Evolutionary conservation across 2,113 vertebrate genomes (phyloP).

Genomic region (Ploceus nigricollis): DNA sequence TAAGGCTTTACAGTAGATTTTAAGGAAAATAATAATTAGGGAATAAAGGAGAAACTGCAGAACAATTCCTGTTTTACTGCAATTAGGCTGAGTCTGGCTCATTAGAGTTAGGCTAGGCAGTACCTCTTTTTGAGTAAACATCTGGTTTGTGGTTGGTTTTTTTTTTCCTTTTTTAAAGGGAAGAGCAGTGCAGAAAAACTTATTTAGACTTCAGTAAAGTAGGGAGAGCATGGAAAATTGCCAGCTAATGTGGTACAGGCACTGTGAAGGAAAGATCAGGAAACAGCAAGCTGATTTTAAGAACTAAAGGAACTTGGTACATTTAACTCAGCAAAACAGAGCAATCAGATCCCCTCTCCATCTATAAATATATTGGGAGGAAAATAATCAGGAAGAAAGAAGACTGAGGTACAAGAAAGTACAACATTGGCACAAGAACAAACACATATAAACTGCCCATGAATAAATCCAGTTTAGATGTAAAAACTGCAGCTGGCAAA

Average conservation of each 20-base stretch:
- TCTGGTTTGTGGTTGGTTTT: neutral
- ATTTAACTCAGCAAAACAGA: neutral
- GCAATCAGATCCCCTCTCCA: neutral
- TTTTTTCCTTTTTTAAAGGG: neutral
- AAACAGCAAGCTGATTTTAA: conserved; percentile 3
- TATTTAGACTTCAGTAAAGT: neutral
- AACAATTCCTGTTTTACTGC: neutral
- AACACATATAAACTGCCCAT: neutral
- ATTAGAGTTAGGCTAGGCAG: neutral
- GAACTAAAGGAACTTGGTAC: neutral
- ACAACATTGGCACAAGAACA: neutral
- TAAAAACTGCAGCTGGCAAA: neutral
- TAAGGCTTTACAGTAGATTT: neutral
- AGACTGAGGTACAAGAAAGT: neutral
- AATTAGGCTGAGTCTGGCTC: neutral
- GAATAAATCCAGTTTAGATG: neutral
- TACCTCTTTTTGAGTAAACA: neutral
- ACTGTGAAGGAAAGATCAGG: neutral
- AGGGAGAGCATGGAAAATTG: neutral
- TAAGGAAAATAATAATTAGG: neutral
- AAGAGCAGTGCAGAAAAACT: neutral
- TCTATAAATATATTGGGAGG: neutral
- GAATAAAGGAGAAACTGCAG: neutral
- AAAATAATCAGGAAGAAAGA: conserved; percentile 25
- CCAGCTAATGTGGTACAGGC: neutral